Conservation (phyloP, 2,797 vertebrate genomes). For the Sebastes diaconus region DNA sequence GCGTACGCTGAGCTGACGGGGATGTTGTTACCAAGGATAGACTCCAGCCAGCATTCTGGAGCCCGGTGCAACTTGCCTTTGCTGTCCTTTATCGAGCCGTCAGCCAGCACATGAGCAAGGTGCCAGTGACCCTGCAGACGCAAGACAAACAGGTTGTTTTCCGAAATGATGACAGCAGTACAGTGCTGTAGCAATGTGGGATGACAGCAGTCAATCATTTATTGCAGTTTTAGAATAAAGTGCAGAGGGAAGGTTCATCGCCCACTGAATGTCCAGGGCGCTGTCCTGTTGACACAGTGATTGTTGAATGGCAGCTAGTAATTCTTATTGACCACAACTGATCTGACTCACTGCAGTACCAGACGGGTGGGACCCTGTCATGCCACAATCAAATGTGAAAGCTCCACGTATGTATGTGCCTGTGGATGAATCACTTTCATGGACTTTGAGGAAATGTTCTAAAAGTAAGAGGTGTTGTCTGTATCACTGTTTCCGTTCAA, state of each 20-base stretch:
- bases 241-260: background rate
- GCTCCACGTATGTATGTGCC: background rate
- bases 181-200: background rate
- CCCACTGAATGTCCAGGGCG: background rate
- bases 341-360: too few species aligned
- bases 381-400: background rate
- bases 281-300: too few species aligned
- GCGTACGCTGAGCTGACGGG: constrained; percentile 55
- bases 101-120: background rate
- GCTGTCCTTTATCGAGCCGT: constrained; percentile 34
- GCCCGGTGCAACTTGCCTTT: constrained; percentile 37
- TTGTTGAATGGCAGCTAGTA: background rate
- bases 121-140: constrained; percentile 27
- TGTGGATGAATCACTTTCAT: background rate
- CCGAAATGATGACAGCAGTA: background rate
- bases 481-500: too few species aligned
- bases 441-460: background rate
- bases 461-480: background rate
- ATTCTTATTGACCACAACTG: background rate
- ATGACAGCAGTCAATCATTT: background rate
- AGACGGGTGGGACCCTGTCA: background rate
- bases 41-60: constrained; percentile 60
- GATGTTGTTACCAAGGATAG: constrained; percentile 50
- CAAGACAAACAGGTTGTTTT: background rate
- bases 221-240: background rate